These are phyloP conservation scores for Cosmorhoe ocellata DNA, from an alignment of 2,888 invertebrate genomes.

Conservation along the genomic window DNA sequence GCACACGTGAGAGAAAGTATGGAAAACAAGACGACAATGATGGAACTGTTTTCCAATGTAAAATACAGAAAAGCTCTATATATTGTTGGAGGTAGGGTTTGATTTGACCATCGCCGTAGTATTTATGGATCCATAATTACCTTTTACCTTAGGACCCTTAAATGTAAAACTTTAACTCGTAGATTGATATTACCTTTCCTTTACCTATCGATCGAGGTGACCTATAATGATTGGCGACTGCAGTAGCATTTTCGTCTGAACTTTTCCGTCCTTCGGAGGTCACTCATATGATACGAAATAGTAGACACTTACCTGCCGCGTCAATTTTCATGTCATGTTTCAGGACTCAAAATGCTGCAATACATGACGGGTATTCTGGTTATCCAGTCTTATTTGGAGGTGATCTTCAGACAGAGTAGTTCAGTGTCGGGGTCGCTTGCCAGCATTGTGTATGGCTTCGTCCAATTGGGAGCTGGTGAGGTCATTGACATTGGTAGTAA, in stretches of 20 bases:
- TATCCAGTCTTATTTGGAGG: slow-evolving; percentile 83
- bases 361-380: slow-evolving; percentile 84
- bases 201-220: too few species aligned
- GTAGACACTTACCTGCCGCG: too few species aligned
- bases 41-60: slow-evolving; percentile 74
- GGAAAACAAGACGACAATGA: slow-evolving; percentile 74
- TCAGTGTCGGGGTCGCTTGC: slow-evolving; percentile 78
- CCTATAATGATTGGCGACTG: too few species aligned
- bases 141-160: too few species aligned
- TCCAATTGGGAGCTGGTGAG: slow-evolving; percentile 81
- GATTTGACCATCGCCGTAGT: neutral
- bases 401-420: slow-evolving; percentile 80
- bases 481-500: slow-evolving; percentile 7
- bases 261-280: too few species aligned
- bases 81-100: slow-evolving; percentile 63
- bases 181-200: too few species aligned
- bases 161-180: too few species aligned
- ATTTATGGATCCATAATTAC: too few species aligned
- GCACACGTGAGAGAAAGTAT: slow-evolving; percentile 76
- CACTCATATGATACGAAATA: too few species aligned
- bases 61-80: slow-evolving; percentile 78
- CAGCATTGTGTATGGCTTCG: slow-evolving; percentile 83
- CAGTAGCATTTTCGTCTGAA: too few species aligned
- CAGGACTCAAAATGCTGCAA: slow-evolving; percentile 82
- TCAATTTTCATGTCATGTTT: slow-evolving; percentile 23